Conservation (phyloP, 2,113 vertebrate species). For the Reinhardtius hippoglossoides region DNA sequence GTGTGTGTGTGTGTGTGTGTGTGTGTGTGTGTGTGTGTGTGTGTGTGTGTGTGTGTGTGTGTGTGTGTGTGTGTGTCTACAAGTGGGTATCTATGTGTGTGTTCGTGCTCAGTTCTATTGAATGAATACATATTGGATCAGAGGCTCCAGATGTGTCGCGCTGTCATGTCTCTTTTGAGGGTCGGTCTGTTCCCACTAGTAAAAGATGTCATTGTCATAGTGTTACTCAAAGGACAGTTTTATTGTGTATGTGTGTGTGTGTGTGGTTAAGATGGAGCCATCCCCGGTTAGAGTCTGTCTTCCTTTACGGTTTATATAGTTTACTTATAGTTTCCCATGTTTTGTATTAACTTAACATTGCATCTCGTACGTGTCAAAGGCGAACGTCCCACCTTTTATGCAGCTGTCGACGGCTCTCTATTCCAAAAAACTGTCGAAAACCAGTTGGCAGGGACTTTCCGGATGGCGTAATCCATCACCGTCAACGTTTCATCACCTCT, state of each 20-base stretch:
- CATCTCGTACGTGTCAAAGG: background rate
- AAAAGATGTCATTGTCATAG: constrained; percentile 66
- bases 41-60: constrained; percentile 9
- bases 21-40: background rate
- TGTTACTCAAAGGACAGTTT: constrained; percentile 62
- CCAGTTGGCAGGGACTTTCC: constrained; percentile 8
- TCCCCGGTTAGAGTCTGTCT: constrained; percentile 16
- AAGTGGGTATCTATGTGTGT: too few relatives aligned
- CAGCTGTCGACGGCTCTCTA: background rate
- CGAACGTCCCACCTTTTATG: background rate
- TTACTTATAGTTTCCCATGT: background rate
- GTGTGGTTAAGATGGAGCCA: constrained; percentile 27
- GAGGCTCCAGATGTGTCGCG: constrained; percentile 51
- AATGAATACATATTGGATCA: constrained; percentile 33
- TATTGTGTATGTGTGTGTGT: constrained; percentile 27
- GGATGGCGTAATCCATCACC: constrained; percentile 21
- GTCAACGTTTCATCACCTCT: constrained; percentile 15
- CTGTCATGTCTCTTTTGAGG: constrained; percentile 51
- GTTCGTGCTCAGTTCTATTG: constrained; percentile 1
- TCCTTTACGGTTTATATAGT: background rate
- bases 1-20: background rate
- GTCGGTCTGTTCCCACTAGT: constrained; percentile 45
- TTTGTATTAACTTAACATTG: background rate
- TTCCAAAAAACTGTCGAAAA: background rate
- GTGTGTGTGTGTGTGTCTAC: background rate